Evolutionary conservation across 2,113 vertebrate genomes (phyloP).

Genomic region (Prietella phreatophila): DNA sequence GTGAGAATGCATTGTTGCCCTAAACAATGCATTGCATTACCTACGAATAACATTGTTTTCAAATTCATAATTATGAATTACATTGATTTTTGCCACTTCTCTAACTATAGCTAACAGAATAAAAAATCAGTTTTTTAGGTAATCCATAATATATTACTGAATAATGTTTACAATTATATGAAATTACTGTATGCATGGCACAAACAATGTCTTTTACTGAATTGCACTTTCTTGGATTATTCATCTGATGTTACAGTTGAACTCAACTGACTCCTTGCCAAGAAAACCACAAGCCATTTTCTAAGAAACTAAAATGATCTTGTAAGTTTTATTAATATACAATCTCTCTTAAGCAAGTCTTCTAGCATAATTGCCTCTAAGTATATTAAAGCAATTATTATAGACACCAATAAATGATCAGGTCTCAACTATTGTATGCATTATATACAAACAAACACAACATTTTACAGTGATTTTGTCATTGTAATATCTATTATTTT

Average conservation of each 20-base stretch:
- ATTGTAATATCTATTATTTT: neutral
- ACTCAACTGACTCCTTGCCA: conserved; percentile 34
- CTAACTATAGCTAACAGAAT: neutral
- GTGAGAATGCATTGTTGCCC: neutral
- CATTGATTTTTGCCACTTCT: neutral
- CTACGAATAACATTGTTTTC: neutral
- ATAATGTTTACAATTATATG: too few species aligned
- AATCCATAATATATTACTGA: neutral
- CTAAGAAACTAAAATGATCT: neutral
- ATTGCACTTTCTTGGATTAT: neutral
- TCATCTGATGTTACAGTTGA: conserved; percentile 31
- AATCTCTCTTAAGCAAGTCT: neutral
- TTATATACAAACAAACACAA: neutral
- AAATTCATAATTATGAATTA: neutral
- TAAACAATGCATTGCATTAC: neutral
- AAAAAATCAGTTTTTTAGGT: neutral
- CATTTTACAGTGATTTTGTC: neutral
- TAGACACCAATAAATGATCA: neutral
- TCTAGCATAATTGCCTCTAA: neutral
- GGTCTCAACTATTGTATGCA: neutral
- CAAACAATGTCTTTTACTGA: neutral
- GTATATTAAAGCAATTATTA: neutral
- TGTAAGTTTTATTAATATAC: neutral
- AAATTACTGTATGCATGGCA: neutral
- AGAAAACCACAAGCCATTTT: conserved; percentile 49